Conservation (phyloP, 2,797 vertebrate species). For the Momotus momota region DNA sequence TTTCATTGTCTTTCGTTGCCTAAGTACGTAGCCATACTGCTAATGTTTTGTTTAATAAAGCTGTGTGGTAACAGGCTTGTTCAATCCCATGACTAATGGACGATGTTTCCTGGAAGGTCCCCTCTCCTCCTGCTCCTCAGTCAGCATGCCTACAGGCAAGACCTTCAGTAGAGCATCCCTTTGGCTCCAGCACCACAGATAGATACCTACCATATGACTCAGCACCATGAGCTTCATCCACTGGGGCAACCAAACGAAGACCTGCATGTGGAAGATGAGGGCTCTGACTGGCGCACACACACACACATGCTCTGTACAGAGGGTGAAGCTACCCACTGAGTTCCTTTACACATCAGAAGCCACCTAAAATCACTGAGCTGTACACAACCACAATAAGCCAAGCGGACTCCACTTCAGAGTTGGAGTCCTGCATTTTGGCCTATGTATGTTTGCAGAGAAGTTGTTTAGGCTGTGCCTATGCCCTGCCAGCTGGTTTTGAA, state of each 20-base stretch:
- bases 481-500: background rate
- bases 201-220: background rate
- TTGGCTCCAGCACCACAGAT: background rate
- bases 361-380: background rate
- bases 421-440: background rate
- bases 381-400: background rate
- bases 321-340: background rate
- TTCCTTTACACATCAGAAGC: background rate
- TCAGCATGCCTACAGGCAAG: background rate
- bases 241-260: background rate
- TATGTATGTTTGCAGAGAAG: background rate
- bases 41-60: background rate
- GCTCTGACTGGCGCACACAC: background rate
- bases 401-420: background rate
- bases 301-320: background rate
- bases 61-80: background rate
- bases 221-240: background rate
- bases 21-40: rapidly evolving
- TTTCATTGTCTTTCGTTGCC: background rate
- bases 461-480: background rate
- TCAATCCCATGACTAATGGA: background rate
- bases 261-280: background rate
- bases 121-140: background rate
- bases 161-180: background rate
- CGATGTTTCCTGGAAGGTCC: background rate